A percentile compares a stretch with the other conserved stretches of the same genome.
Conservation (phyloP, 1,140 invertebrate genomes). For the Steinernema feltiae region DNA sequence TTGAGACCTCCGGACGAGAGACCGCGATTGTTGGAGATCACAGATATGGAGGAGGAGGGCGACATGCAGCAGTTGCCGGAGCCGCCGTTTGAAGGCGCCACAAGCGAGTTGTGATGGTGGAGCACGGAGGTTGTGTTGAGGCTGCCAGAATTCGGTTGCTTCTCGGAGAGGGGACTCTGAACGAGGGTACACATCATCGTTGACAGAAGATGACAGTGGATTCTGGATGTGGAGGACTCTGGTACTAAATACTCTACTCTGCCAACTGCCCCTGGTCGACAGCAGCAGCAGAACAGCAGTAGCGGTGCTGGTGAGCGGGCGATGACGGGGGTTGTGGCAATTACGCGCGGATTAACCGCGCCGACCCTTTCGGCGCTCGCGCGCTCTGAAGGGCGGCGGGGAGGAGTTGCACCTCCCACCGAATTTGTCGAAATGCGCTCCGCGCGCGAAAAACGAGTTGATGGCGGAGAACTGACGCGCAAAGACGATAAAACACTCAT, state of each 20-base stretch:
- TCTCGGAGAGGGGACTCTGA: background rate
- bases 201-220: background rate
- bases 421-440: conserved; percentile 4
- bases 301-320: background rate
- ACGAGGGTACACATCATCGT: background rate
- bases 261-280: too few species aligned
- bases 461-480: background rate
- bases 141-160: background rate
- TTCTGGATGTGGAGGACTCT: background rate
- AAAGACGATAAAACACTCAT: background rate
- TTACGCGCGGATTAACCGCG: conserved; percentile 5
- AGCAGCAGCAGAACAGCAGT: background rate
- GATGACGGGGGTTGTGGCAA: background rate
- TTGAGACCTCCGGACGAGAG: background rate
- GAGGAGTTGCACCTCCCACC: background rate
- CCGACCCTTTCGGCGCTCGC: background rate
- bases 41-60: background rate
- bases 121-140: background rate
- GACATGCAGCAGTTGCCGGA: background rate
- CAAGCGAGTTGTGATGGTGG: conserved; percentile 1
- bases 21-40: background rate
- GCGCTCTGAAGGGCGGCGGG: background rate
- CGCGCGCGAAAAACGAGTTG: background rate
- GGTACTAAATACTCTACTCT: too few species aligned
- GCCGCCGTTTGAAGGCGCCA: background rate